phyloP scores from a whole-genome alignment of 37 sponge, comb jelly and placozoan species.

The Spongilla lacustris region DNA sequence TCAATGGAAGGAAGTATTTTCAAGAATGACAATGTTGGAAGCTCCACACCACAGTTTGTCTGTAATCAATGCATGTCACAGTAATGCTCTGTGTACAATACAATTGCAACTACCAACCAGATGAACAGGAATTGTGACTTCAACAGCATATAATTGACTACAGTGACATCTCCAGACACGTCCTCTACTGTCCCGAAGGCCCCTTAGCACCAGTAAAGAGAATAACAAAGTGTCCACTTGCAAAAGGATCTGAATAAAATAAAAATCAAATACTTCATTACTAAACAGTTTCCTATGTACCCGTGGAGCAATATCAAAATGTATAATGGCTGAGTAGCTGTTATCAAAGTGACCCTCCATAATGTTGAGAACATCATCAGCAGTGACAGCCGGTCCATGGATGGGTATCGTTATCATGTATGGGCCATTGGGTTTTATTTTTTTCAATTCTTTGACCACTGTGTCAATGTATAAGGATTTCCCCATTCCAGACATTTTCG shows the following conservation, averaged over 20 bases:
- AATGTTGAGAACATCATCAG: background rate
- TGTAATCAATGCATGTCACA: background rate
- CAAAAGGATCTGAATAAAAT: background rate
- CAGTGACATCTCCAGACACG: background rate
- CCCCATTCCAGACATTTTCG: background rate
- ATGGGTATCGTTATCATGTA: background rate
- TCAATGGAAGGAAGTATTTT: constrained; percentile 30
- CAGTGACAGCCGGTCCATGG: background rate
- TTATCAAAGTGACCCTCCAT: background rate
- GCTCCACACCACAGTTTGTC: background rate
- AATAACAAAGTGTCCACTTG: background rate
- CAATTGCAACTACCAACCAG: background rate
- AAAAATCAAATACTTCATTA: background rate
- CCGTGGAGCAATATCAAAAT: background rate
- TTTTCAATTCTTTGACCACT: background rate
- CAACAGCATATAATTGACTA: background rate
- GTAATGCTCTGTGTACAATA: background rate
- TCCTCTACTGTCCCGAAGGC: background rate
- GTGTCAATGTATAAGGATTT: background rate
- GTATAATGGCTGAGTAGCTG: background rate
- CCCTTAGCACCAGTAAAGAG: background rate
- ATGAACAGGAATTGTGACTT: background rate
- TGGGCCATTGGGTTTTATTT: background rate
- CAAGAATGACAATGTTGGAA: background rate
- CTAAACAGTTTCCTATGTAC: background rate